A percentile compares a stretch with the other conserved stretches of the same genome.
These are phyloP conservation scores for Rhingia campestris DNA, from an alignment of 2,888 invertebrate species.

Conservation along the genomic window DNA sequence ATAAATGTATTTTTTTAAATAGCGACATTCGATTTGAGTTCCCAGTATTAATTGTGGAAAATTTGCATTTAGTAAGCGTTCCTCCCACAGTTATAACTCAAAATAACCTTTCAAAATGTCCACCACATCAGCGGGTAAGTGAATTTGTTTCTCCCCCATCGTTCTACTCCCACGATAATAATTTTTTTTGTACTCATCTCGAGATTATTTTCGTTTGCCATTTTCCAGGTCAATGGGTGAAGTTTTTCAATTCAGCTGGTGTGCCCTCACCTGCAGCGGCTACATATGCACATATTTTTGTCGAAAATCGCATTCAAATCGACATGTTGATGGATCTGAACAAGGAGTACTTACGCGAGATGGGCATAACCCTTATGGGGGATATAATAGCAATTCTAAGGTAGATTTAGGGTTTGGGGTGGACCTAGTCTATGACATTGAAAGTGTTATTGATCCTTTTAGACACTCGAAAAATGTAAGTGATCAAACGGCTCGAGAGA, in stretches of 20 bases:
- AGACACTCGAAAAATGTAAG: slow-evolving; percentile 86
- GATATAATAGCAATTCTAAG: slow-evolving; percentile 89
- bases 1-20: slow-evolving; percentile 20
- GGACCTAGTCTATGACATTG: not conserved
- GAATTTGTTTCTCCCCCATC: not conserved
- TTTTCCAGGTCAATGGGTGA: slow-evolving; percentile 87
- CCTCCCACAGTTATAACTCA: not conserved
- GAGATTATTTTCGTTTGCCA: slow-evolving; percentile 10
- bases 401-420: slow-evolving; percentile 79
- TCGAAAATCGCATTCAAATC: slow-evolving; percentile 92
- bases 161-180: slow-evolving; percentile 13
- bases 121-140: slow-evolving; percentile 46
- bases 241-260: slow-evolving; percentile 93
- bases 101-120: slow-evolving; percentile 34
- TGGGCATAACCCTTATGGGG: slow-evolving; percentile 91
- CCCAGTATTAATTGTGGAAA: not conserved
- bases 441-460: slow-evolving; percentile 34
- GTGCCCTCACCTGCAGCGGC: slow-evolving; percentile 90
- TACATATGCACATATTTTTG: slow-evolving; percentile 92
- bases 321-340: slow-evolving; percentile 94
- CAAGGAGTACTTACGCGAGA: slow-evolving; percentile 93
- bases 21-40: not conserved
- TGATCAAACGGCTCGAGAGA: slow-evolving; percentile 85
- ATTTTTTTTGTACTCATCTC: slow-evolving; percentile 5
- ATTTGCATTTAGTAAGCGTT: not conserved